Conservation (phyloP, 2,888 invertebrate genomes). For the Rhaphigaster nebulosa region DNA sequence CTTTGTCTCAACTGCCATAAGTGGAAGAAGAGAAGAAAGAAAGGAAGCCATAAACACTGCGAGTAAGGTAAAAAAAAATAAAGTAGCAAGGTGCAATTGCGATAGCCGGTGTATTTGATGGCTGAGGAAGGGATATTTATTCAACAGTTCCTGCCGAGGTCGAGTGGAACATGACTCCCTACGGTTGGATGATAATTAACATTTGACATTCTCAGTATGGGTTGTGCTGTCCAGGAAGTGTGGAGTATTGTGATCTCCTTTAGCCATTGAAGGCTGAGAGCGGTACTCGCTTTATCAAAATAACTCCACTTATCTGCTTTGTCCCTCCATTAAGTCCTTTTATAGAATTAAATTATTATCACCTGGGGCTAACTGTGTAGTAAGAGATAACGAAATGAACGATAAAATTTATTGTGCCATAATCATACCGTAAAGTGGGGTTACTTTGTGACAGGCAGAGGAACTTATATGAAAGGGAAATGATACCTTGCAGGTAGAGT, state of each 20-base stretch:
- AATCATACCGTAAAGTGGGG: too few species aligned
- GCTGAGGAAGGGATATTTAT: background rate
- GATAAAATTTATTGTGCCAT: too few species aligned
- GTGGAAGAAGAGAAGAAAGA: constrained; percentile 13
- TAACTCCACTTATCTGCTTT: background rate
- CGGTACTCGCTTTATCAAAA: background rate
- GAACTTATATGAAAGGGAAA: too few species aligned
- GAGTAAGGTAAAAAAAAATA: background rate
- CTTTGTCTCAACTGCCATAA: constrained; percentile 23
- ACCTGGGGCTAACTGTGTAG: background rate
- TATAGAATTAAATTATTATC: background rate
- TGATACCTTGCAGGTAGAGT: too few species aligned
- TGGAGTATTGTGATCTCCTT: background rate
- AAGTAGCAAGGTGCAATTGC: background rate
- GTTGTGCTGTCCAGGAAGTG: background rate
- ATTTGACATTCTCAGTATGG: constrained; percentile 43
- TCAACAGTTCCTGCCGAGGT: background rate
- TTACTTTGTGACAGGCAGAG: too few species aligned
- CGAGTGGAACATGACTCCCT: constrained; percentile 9
- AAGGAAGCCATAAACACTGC: constrained; percentile 1
- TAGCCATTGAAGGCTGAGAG: background rate
- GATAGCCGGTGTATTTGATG: constrained; percentile 37
- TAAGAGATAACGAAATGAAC: background rate
- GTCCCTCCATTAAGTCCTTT: background rate
- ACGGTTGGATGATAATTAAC: background rate